A percentile compares a stretch with the other conserved stretches of the same genome.
These are phyloP conservation scores for Aspidoscelis tigris DNA, from an alignment of 2,113 vertebrate species.

Conservation along the genomic window DNA sequence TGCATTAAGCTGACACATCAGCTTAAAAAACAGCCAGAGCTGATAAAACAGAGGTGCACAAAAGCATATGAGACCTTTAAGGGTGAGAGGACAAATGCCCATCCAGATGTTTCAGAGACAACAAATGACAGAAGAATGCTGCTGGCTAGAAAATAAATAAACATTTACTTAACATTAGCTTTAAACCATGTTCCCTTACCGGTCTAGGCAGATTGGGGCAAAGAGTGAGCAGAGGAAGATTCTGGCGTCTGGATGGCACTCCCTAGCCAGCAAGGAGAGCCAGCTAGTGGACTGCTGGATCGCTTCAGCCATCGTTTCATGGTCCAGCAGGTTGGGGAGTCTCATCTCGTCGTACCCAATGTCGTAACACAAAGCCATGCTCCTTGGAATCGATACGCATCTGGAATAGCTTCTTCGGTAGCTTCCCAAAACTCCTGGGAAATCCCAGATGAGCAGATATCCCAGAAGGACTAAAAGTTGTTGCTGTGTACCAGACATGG, in stretches of 20 bases:
- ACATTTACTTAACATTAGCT: not conserved
- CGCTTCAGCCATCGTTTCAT: conserved; percentile 80
- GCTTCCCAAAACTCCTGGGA: conserved; percentile 46
- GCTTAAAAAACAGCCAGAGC: not conserved
- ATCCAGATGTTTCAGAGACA: not conserved
- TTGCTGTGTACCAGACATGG: conserved; percentile 3
- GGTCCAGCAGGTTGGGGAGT: conserved; percentile 86
- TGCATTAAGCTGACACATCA: not conserved
- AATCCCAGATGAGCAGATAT: conserved; percentile 39
- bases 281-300: conserved; percentile 85
- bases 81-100: not conserved
- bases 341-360: conserved; percentile 84
- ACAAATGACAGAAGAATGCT: not conserved
- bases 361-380: conserved; percentile 82
- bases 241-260: conserved; percentile 83
- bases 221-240: conserved; percentile 89
- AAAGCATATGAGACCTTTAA: not conserved
- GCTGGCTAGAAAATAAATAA: not conserved
- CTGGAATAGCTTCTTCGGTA: conserved; percentile 74
- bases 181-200: conserved; percentile 68
- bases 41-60: not conserved
- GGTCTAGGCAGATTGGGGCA: conserved; percentile 85
- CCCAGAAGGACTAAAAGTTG: conserved; percentile 51
- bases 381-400: conserved; percentile 77
- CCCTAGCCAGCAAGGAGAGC: conserved; percentile 83